phyloP scores from a whole-genome alignment of 2,113 vertebrate genomes.

The Phylloscopus trochiloides region DNA sequence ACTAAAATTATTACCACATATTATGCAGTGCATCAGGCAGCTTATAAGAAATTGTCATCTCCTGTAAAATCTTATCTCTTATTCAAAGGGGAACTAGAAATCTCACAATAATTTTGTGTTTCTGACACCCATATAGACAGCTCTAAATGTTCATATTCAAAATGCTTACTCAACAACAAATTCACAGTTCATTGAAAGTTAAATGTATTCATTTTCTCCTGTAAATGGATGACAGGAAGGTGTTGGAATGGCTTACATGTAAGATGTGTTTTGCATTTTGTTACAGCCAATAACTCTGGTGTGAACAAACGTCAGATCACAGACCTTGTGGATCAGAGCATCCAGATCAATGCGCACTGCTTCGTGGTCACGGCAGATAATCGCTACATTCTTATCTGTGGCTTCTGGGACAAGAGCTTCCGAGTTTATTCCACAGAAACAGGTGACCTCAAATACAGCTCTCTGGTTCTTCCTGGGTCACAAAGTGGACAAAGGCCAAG shows the following conservation, averaged over 20 bases:
- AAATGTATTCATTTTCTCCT: constrained; percentile 50
- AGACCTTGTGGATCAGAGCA: constrained; percentile 98
- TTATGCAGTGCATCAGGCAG: constrained; percentile 4
- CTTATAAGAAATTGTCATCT: constrained; percentile 32
- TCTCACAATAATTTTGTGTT: constrained; percentile 31
- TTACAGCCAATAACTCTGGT: constrained; percentile 89
- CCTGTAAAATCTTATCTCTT: constrained; percentile 27
- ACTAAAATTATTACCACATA: background rate
- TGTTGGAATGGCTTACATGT: constrained; percentile 22
- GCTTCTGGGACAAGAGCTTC: constrained; percentile 99
- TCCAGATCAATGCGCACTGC: constrained; percentile 96
- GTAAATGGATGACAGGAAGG: constrained; percentile 34
- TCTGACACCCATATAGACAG: constrained; percentile 41
- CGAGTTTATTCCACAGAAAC: constrained; percentile 97
- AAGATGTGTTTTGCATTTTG: constrained; percentile 44
- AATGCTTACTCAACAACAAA: constrained; percentile 48
- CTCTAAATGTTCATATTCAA: constrained; percentile 53
- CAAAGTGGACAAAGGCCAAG: background rate
- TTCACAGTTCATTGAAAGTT: constrained; percentile 60
- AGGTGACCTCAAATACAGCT: constrained; percentile 73
- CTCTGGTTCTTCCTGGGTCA: background rate
- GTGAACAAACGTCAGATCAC: constrained; percentile 98
- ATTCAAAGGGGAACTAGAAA: constrained; percentile 25
- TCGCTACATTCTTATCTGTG: constrained; percentile 96
- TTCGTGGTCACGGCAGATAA: constrained; percentile 99